Conservation (phyloP, 2,888 invertebrate species). For the Thyatira batis region DNA sequence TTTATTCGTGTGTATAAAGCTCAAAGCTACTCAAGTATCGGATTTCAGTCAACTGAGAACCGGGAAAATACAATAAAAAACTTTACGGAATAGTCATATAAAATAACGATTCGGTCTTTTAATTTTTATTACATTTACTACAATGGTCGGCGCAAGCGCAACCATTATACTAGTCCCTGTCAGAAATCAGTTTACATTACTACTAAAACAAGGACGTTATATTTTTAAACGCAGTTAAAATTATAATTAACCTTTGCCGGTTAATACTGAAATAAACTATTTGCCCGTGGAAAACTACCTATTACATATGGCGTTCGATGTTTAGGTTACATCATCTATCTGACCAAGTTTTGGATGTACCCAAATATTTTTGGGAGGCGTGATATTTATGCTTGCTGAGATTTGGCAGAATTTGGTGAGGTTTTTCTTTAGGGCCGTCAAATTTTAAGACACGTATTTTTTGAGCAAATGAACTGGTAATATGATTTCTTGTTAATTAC, state of each 20-base stretch:
- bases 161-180: neutral
- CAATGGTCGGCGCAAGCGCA: conserved; percentile 1
- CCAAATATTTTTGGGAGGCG: too few species aligned
- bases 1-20: too few species aligned
- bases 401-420: too few species aligned
- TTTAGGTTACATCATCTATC: too few species aligned
- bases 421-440: too few species aligned
- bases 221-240: neutral
- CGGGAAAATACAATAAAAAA: neutral
- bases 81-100: neutral
- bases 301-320: too few species aligned
- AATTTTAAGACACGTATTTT: too few species aligned
- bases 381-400: too few species aligned
- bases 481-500: too few species aligned
- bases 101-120: neutral
- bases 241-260: neutral
- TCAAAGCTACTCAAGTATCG: too few species aligned
- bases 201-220: neutral
- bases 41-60: neutral
- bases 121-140: neutral
- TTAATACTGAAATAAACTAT: neutral
- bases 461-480: too few species aligned
- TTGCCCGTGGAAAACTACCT: neutral
- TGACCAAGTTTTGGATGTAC: too few species aligned
- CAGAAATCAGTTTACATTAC: neutral